A percentile compares a stretch with the other conserved stretches of the same genome.
These are phyloP conservation scores for Campylorhamphus procurvoides DNA, from an alignment of 2,113 vertebrate species.

Conservation along the genomic window DNA sequence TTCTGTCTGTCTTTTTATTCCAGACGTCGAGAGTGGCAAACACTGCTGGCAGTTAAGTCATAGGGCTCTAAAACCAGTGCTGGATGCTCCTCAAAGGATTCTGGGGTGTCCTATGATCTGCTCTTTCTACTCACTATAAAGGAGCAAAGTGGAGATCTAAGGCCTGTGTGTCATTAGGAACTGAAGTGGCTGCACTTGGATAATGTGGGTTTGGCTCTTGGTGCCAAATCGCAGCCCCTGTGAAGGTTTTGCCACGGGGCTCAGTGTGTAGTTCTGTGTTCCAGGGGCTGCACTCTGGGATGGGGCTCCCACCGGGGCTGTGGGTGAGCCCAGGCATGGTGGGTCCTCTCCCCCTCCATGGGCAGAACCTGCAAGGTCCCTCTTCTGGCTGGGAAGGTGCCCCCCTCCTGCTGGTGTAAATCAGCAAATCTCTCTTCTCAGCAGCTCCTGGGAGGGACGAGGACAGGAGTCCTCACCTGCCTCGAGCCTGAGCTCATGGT, in stretches of 20 bases:
- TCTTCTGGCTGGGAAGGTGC: not conserved
- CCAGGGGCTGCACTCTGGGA: not conserved
- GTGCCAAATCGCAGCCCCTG: not conserved
- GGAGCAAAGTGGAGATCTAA: conserved; percentile 53
- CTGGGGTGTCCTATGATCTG: conserved; percentile 55
- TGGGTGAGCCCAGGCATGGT: not conserved
- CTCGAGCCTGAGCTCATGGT: not conserved
- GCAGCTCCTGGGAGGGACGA: not conserved
- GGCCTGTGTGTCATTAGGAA: not conserved
- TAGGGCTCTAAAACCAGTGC: not conserved
- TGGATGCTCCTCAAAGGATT: conserved; percentile 66
- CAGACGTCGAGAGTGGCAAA: not conserved
- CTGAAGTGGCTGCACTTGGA: not conserved
- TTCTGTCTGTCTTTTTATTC: conserved; percentile 15
- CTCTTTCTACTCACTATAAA: conserved; percentile 8
- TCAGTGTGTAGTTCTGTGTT: not conserved
- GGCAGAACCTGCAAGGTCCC: not conserved
- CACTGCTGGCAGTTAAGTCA: conserved; percentile 38
- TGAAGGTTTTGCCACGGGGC: not conserved
- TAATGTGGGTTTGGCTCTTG: not conserved
- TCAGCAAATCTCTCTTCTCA: not conserved
- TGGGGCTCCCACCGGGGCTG: not conserved
- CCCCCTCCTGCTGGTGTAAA: not conserved
- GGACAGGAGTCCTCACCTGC: not conserved
- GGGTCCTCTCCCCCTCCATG: not conserved